These are phyloP conservation scores for Gymnothorax reevesii DNA, from an alignment of 2,797 vertebrate genomes.

Conservation along the genomic window DNA sequence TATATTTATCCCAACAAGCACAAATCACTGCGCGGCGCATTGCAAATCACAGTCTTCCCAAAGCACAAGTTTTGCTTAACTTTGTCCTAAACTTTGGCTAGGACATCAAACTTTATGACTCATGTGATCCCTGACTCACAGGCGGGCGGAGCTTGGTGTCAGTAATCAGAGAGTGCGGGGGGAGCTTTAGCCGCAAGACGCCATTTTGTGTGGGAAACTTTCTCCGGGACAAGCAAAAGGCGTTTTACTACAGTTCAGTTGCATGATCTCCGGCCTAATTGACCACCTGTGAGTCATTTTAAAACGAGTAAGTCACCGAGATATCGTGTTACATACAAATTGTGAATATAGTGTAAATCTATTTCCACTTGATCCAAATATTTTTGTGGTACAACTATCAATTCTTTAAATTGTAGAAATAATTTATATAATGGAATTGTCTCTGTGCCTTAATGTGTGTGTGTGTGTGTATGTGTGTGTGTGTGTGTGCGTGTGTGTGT, in stretches of 20 bases:
- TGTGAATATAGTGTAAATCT: neutral
- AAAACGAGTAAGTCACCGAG: neutral
- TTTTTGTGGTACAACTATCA: neutral
- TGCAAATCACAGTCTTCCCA: constrained; percentile 73
- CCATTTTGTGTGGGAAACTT: constrained; percentile 23
- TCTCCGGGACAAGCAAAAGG: neutral
- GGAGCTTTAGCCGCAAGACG: constrained; percentile 68
- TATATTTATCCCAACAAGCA: constrained; percentile 11
- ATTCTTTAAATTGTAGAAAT: neutral
- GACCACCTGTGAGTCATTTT: constrained; percentile 12
- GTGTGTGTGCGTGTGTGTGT: neutral
- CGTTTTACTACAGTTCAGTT: neutral
- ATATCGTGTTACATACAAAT: neutral
- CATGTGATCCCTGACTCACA: constrained; percentile 67
- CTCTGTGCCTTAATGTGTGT: neutral
- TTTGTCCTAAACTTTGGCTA: constrained; percentile 76
- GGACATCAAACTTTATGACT: constrained; percentile 79
- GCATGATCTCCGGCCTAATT: constrained; percentile 11
- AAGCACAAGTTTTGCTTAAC: constrained; percentile 64
- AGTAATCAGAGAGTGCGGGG: constrained; percentile 54
- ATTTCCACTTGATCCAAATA: neutral
- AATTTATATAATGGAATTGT: neutral
- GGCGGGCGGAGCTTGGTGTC: constrained; percentile 59
- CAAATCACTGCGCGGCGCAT: constrained; percentile 38
- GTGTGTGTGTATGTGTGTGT: neutral